Evolutionary conservation across 2,113 vertebrate genomes (phyloP).

Genomic region (Nothocercus nigrocapillus): DNA sequence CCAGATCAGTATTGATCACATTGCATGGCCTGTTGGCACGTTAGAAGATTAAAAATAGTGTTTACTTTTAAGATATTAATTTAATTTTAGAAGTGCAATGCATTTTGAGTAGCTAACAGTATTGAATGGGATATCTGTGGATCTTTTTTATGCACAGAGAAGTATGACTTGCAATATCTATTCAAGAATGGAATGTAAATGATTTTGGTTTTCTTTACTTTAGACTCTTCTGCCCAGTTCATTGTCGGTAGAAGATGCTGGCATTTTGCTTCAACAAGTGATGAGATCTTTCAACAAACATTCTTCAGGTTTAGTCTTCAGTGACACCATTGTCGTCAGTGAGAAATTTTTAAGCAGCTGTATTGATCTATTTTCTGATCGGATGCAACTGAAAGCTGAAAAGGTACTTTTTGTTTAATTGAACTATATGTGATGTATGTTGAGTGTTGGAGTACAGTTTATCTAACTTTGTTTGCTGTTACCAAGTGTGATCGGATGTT

Average conservation of each 20-base stretch:
- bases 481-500: background rate
- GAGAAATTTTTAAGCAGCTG: constrained; percentile 92
- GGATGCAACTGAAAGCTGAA: constrained; percentile 93
- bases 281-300: constrained; percentile 86
- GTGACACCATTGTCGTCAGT: constrained; percentile 87
- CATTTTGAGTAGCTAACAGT: background rate
- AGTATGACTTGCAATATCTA: background rate
- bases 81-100: background rate
- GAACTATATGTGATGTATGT: accelerated
- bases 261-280: constrained; percentile 90
- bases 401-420: constrained; percentile 79
- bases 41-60: background rate
- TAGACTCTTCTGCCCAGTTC: constrained; percentile 93
- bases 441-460: background rate
- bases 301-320: constrained; percentile 82
- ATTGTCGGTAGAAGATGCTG: constrained; percentile 86
- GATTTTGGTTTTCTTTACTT: background rate
- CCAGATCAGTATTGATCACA: background rate
- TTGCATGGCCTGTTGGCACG: background rate
- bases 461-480: background rate
- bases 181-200: background rate
- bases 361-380: constrained; percentile 82
- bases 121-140: background rate
- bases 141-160: background rate
- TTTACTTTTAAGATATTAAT: background rate